Evolutionary conservation across 2,888 invertebrate genomes (phyloP).

Genomic region (Watsonalla binaria): DNA sequence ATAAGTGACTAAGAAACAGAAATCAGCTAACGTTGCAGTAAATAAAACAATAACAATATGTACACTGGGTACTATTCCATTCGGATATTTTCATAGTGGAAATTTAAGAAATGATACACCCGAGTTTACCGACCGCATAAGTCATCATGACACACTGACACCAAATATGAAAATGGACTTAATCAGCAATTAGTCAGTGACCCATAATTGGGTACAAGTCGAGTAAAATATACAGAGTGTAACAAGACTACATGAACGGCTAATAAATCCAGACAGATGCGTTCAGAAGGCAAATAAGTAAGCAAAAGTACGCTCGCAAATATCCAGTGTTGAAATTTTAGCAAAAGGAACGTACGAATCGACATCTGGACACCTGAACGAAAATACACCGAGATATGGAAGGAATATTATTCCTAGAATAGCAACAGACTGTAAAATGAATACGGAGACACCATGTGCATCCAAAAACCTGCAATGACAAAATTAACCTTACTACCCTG

Average conservation of each 20-base stretch:
- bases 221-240: constrained; percentile 38
- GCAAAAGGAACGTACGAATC: constrained; percentile 52
- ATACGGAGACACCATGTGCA: constrained; percentile 68
- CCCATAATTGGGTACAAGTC: constrained; percentile 63
- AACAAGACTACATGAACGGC: constrained; percentile 28
- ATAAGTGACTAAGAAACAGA: neutral
- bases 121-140: neutral
- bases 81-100: neutral
- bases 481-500: constrained; percentile 20
- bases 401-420: constrained; percentile 74
- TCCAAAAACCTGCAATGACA: constrained; percentile 55
- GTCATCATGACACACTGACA: constrained; percentile 46
- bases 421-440: constrained; percentile 77
- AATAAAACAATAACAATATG: neutral
- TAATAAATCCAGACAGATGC: constrained; percentile 66
- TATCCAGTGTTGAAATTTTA: constrained; percentile 23
- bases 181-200: constrained; percentile 61
- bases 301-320: constrained; percentile 44
- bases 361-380: constrained; percentile 75
- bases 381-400: constrained; percentile 65
- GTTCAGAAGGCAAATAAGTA: constrained; percentile 48
- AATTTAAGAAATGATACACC: neutral
- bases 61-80: neutral
- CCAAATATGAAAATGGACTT: constrained; percentile 45
- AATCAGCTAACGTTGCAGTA: neutral